Conservation (phyloP, 2,888 invertebrate genomes). For the Luperina nickerlii region DNA sequence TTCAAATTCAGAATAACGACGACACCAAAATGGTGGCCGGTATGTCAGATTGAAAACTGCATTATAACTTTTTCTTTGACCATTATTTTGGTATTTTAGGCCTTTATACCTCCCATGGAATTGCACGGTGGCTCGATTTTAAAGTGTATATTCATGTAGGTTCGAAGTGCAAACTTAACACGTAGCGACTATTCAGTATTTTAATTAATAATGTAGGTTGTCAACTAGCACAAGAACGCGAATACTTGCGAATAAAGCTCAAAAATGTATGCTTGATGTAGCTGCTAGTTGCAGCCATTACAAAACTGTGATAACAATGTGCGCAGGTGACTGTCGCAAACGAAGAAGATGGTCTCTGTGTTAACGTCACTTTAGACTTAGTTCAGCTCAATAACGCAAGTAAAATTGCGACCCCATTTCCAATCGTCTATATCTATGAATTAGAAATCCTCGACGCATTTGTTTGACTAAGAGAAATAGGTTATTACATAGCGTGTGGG, state of each 20-base stretch:
- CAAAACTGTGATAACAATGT: background rate
- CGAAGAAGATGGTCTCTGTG: background rate
- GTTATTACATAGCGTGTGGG: constrained; percentile 3
- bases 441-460: constrained; percentile 28
- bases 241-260: background rate
- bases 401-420: background rate
- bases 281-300: background rate
- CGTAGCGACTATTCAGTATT: background rate
- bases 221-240: background rate
- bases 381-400: background rate
- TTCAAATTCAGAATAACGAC: background rate
- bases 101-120: background rate
- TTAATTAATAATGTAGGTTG: background rate
- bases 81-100: background rate
- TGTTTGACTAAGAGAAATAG: constrained; percentile 16
- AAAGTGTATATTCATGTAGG: background rate
- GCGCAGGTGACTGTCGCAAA: no score
- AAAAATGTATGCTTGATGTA: background rate
- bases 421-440: background rate
- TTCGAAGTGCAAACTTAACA: background rate
- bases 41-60: background rate
- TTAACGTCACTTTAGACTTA: background rate
- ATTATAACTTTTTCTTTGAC: background rate
- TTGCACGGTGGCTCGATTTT: background rate
- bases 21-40: background rate